Base-by-base conservation (phyloP, 2,888 invertebrate species). In the Drosophila borealis region DNA sequence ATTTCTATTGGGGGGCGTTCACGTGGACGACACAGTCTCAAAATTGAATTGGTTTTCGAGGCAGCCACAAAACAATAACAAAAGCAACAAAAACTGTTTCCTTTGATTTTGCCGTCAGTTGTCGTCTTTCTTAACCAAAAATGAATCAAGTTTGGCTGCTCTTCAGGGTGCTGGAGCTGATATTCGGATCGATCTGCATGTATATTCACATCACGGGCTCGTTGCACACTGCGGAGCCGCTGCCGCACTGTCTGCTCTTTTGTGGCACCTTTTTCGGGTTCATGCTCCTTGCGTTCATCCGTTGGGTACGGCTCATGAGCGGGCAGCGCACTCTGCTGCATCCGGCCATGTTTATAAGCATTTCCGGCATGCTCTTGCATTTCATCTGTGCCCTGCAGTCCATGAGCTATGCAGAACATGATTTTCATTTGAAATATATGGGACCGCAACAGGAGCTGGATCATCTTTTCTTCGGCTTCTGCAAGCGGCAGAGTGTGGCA, bases 71-170 rank as follows among this genome's bases (percentile, higher is more conserved):
- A 13, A 29, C 34, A 34, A 42, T n/a, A 42, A n/a, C 42, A 48
- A n/a, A n/a, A 45, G 21, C 36, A 45, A 37, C 19, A 36, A n/a
- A 25, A 45, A 46, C 29, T 36, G 19, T 63, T 50, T 49, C 29
- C 55, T 44, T 9, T 49, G 61, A 64, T 55, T 65, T 51, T 45
- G 25, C 51, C 45, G 44, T 67, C 60, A 63, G 9, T 34, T 25
- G 37, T 41, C 33, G 4, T 13, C n/a, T 9, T 14, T 8, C 8
- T 33, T 9, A 9, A 56, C 8, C 2, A 2, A 17, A 64, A 56
- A 89, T 89, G 88, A 80, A 82, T 62, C 81, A 89, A 41, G 81
- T 90, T 39, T 86, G 75, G 79, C 62, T 88, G 10, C 54, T 78
- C 9, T 79, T 78, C 10, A 81, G 78, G 46, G 0, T 67, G 0